Base-by-base conservation (phyloP, 2,113 vertebrate species). In the Steatornis caripensis region DNA sequence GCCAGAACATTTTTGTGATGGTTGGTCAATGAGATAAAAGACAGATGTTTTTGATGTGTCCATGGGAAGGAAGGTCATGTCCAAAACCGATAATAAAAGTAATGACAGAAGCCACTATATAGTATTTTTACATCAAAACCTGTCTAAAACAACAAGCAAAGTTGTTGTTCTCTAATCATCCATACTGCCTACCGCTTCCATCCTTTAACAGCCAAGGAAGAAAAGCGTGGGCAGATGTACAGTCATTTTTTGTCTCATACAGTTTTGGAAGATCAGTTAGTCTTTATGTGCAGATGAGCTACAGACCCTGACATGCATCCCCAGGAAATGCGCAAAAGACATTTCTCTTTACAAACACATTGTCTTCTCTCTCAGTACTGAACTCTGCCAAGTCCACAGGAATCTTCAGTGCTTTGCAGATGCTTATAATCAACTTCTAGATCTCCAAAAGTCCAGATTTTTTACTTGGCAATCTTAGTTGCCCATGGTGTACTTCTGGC, bases 361-460 rank as follows among this genome's bases (percentile, higher is more conserved):
- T 8, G 71, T 0, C 10, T 4, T 23, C 21, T 55, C 34, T 85
- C 23, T 34, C 19, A 51, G 19, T 22, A 27, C 17, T 13, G 5
- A 72, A 57, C n/a, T 84, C 29, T 43, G 46, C 34, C 10, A 61
- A 30, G 30, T 72, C 58, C 20, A 6, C 12, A 21, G 36, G 43
- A 27, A n/a, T 53, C 5, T 36, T 72, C 12, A 53, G 11, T 37
- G 15, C 29, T 91, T 43, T 57, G 17, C 20, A 48, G 37, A 16
- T 46, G 37, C 6, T 77, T 70, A 16, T 34, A 8, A 58, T 57
- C 1, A 0, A 46, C 6, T 1, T 8, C 37, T 48, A 43, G 27
- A 43, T 79, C 84, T 68, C 23, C 54, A 77, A 57, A 76, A 81
- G 12, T 8, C 22, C 9, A 19, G 10, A 29, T 54, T 86, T 85